Conservation (phyloP, 2,113 vertebrate genomes). For the Crocuta crocuta region DNA sequence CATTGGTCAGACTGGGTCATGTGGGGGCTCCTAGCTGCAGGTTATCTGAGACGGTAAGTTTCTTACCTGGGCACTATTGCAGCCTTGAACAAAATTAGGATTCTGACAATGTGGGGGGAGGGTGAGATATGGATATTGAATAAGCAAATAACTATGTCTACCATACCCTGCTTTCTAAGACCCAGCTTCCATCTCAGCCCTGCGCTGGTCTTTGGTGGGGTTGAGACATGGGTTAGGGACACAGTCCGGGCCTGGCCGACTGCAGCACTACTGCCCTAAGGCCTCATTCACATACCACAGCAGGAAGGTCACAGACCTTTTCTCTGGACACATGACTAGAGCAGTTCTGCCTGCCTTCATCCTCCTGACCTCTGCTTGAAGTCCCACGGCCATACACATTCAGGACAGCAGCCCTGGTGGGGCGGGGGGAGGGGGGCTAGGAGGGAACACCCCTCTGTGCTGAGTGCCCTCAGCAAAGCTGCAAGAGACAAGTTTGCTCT, state of each 20-base stretch:
- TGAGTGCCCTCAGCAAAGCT: neutral
- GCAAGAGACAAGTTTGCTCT: neutral
- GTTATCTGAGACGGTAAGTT: neutral
- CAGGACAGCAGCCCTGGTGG: neutral
- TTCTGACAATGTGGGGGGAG: neutral
- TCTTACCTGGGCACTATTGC: neutral
- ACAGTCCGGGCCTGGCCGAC: neutral
- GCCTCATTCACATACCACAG: neutral
- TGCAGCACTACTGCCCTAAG: neutral
- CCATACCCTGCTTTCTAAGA: neutral
- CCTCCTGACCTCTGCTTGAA: constrained; percentile 8
- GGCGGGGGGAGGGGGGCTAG: neutral
- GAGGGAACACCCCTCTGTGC: neutral
- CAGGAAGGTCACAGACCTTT: neutral
- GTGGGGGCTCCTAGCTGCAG: neutral
- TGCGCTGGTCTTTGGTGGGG: neutral
- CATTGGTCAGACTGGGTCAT: neutral
- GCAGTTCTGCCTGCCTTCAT: neutral
- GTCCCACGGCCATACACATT: neutral
- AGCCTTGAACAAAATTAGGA: constrained; percentile 29
- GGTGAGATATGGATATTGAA: neutral
- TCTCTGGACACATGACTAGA: neutral
- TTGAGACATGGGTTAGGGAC: neutral
- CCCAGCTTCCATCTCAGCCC: neutral
- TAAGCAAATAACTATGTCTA: neutral